These are phyloP conservation scores for Microctonus brassicae DNA, from an alignment of 2,888 invertebrate species.

Conservation along the genomic window DNA sequence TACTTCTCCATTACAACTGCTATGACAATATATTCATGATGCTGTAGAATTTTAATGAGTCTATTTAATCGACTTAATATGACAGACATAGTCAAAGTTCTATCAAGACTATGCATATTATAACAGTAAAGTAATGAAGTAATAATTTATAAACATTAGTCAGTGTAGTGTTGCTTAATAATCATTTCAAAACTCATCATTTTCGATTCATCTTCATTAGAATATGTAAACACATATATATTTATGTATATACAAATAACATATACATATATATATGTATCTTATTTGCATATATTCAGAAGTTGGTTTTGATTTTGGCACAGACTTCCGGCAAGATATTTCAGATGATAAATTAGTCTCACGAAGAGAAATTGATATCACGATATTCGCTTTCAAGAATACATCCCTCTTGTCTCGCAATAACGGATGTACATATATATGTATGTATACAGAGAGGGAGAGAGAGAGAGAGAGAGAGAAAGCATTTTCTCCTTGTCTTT, in stretches of 20 bases:
- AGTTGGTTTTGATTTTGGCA: not conserved
- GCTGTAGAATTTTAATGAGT: constrained; percentile 6
- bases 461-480: too few species aligned
- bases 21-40: constrained; percentile 9
- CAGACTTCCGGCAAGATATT: constrained; percentile 5
- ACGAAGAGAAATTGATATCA: constrained; percentile 36
- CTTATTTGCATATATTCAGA: too few species aligned
- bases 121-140: not conserved
- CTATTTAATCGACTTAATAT: not conserved
- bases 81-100: constrained; percentile 18
- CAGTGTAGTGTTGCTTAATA: not conserved
- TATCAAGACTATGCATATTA: constrained; percentile 8
- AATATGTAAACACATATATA: not conserved
- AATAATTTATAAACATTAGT: not conserved
- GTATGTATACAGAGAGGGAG: not conserved
- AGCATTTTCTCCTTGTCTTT: not conserved
- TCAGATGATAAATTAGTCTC: not conserved
- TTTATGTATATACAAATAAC: not conserved
- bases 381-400: constrained; percentile 41
- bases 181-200: not conserved
- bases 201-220: constrained; percentile 2
- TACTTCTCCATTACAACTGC: not conserved
- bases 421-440: not conserved
- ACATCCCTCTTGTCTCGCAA: constrained; percentile 27
- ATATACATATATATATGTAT: not conserved